A percentile compares a stretch with the other conserved stretches of the same genome.
Evolutionary conservation across 2,113 vertebrate species (phyloP).

Genomic region (Patagioenas fasciata): DNA sequence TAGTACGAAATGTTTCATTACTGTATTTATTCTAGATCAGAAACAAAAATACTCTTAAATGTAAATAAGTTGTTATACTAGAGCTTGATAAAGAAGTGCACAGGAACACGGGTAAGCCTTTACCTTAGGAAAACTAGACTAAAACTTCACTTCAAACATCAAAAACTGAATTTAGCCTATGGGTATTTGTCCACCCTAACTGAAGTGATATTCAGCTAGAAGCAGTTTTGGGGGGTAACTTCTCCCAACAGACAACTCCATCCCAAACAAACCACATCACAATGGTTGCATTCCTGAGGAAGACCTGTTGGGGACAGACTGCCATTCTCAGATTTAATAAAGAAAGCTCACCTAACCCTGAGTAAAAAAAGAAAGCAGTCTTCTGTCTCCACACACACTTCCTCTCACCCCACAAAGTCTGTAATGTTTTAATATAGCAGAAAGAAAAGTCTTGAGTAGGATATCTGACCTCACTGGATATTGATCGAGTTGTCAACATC

Average conservation of each 20-base stretch:
- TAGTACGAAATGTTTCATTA: background rate
- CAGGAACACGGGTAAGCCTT: background rate
- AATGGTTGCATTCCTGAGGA: background rate
- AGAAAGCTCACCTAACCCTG: background rate
- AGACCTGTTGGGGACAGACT: background rate
- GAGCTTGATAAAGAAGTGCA: background rate
- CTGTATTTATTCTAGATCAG: background rate
- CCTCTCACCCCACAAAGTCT: background rate
- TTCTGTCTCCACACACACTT: background rate
- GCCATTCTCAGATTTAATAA: background rate
- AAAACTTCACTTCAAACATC: background rate
- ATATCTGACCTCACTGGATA: background rate
- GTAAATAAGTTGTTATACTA: background rate
- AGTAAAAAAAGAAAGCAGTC: background rate
- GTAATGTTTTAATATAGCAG: background rate
- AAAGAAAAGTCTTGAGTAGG: background rate
- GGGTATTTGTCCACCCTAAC: background rate
- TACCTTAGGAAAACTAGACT: background rate
- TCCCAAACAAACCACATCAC: background rate
- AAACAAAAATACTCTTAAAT: background rate
- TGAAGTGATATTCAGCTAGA: background rate
- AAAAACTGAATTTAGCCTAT: background rate
- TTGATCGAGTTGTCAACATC: background rate
- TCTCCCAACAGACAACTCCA: background rate
- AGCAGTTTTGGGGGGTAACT: background rate